phyloP scores from a whole-genome alignment of 2,113 vertebrate genomes.

The Chaetodon trifascialis region DNA sequence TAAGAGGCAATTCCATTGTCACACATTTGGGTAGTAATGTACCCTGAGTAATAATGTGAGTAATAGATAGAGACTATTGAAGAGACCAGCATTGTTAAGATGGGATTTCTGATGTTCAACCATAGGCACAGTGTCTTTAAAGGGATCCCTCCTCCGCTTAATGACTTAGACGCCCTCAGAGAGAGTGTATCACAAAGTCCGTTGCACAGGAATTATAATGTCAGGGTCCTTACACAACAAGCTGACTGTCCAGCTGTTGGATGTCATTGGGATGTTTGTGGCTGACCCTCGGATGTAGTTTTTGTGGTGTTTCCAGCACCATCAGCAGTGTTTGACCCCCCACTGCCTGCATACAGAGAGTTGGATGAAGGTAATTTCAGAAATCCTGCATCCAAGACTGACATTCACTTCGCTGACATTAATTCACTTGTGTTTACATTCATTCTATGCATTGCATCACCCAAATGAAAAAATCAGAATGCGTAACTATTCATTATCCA shows the following conservation, averaged over 20 bases:
- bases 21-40: constrained; percentile 44
- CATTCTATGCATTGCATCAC: neutral
- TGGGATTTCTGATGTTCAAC: constrained; percentile 32
- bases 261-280: neutral
- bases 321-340: constrained; percentile 1
- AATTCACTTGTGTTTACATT: constrained; percentile 13
- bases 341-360: neutral
- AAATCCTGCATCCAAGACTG: neutral
- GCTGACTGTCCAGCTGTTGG: constrained; percentile 15
- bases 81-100: constrained; percentile 29
- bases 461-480: neutral
- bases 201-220: constrained; percentile 17
- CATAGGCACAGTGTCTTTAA: constrained; percentile 2
- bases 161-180: constrained; percentile 4
- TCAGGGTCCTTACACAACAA: neutral
- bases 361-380: constrained; percentile 1
- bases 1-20: constrained; percentile 38
- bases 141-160: neutral
- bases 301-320: constrained; percentile 10
- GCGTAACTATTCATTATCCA: neutral
- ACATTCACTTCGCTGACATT: neutral
- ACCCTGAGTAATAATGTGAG: constrained; percentile 28
- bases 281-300: neutral
- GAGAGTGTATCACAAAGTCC: constrained; percentile 10
- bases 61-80: constrained; percentile 36